Conservation (phyloP, 1,140 invertebrate species). For the Drusus annulatus region DNA sequence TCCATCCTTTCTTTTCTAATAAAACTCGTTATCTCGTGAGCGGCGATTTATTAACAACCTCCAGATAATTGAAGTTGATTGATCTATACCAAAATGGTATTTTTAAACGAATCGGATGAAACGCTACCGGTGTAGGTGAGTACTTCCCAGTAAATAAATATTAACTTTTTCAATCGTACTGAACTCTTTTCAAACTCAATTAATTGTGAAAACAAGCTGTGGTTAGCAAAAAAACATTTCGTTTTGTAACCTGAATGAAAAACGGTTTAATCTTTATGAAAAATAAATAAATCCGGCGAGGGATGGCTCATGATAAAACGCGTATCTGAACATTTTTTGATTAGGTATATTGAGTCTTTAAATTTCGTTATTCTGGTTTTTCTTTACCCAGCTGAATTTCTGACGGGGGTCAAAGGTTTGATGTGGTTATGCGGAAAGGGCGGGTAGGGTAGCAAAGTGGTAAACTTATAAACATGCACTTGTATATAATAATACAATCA, state of each 20-base stretch:
- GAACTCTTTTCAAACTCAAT: conserved; percentile 25
- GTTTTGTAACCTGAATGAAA: conserved; percentile 2
- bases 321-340: conserved; percentile 15
- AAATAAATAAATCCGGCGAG: conserved; percentile 31
- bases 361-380: conserved; percentile 29
- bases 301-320: conserved; percentile 24
- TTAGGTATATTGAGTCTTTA: conserved; percentile 27
- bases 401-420: conserved; percentile 23
- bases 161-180: conserved; percentile 20
- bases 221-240: conserved; percentile 23
- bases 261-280: conserved; percentile 40
- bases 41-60: too few species aligned
- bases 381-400: conserved; percentile 15
- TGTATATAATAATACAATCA: not conserved
- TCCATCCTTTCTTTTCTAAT: too few species aligned
- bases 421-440: conserved; percentile 24
- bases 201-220: conserved; percentile 22
- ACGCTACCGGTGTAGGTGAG: too few species aligned
- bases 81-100: too few species aligned
- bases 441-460: conserved; percentile 7
- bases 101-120: too few species aligned
- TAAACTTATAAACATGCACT: not conserved
- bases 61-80: too few species aligned
- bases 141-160: conserved; percentile 16
- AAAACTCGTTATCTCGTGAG: too few species aligned